Evolutionary conservation across 2,113 vertebrate species (phyloP).

Genomic region (Urocitellus parryii): DNA sequence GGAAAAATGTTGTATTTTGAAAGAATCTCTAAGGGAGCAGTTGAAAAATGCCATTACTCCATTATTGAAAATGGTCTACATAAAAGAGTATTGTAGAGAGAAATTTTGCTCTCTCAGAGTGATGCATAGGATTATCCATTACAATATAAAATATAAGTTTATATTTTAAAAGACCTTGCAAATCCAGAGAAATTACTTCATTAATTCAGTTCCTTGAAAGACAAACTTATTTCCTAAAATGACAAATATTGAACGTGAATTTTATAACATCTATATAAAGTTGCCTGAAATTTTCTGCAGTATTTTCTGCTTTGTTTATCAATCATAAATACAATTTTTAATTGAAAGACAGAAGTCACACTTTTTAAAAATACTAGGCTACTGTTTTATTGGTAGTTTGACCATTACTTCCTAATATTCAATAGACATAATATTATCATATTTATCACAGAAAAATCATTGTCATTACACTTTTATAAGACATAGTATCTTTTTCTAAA

Average conservation of each 20-base stretch:
- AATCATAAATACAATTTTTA: not conserved
- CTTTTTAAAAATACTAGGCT: not conserved
- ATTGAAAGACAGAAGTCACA: not conserved
- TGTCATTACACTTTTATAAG: not conserved
- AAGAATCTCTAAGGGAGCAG: constrained; percentile 63
- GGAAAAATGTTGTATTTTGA: constrained; percentile 57
- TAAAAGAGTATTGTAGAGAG: constrained; percentile 47
- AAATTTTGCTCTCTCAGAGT: constrained; percentile 51
- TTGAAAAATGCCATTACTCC: constrained; percentile 69
- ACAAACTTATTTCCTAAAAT: constrained; percentile 42
- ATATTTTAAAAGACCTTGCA: constrained; percentile 67
- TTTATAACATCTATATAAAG: constrained; percentile 41
- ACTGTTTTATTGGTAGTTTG: not conserved
- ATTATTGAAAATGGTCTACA: constrained; percentile 71
- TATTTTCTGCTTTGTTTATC: not conserved
- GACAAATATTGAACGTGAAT: not conserved
- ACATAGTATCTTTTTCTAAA: not conserved
- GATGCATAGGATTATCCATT: constrained; percentile 41
- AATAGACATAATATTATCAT: not conserved
- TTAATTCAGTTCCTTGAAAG: constrained; percentile 46
- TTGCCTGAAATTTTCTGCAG: not conserved
- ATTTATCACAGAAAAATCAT: not conserved
- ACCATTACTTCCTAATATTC: not conserved
- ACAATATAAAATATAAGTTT: constrained; percentile 36
- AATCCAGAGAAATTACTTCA: constrained; percentile 55